Conservation (phyloP, 2,888 invertebrate species). For the Pandemis heparana region DNA sequence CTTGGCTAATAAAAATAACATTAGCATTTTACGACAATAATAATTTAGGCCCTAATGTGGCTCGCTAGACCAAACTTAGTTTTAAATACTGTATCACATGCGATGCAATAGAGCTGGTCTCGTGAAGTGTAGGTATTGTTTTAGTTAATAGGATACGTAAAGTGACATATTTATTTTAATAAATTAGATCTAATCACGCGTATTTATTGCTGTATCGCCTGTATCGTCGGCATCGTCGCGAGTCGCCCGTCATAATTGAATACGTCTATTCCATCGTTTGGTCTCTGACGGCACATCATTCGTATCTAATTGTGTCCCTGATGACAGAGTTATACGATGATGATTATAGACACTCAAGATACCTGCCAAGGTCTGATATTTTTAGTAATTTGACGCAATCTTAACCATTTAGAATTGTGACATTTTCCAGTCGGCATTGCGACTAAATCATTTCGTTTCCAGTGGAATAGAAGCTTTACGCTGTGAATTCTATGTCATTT, state of each 20-base stretch:
- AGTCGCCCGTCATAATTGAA: slow-evolving; percentile 26
- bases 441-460: slow-evolving; percentile 11
- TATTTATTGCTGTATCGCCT: neutral
- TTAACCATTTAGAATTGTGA: slow-evolving; percentile 48
- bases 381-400: slow-evolving; percentile 64
- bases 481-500: neutral
- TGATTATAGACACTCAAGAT: slow-evolving; percentile 60
- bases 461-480: neutral
- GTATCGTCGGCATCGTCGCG: neutral
- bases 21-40: no score
- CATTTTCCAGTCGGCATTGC: slow-evolving; percentile 3
- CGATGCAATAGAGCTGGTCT: no score
- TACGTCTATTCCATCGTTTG: slow-evolving; percentile 47
- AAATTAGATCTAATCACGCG: neutral
- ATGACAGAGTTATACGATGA: slow-evolving; percentile 74
- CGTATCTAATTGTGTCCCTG: slow-evolving; percentile 63
- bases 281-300: slow-evolving; percentile 56
- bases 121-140: neutral
- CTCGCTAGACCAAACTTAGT: no score
- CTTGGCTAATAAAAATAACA: no score
- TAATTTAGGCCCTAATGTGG: no score
- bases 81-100: no score
- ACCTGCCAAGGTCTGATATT: slow-evolving; percentile 55
- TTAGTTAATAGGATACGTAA: neutral
- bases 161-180: neutral